phyloP scores from a whole-genome alignment of 2,888 invertebrate species.

The Brenthis hecate region DNA sequence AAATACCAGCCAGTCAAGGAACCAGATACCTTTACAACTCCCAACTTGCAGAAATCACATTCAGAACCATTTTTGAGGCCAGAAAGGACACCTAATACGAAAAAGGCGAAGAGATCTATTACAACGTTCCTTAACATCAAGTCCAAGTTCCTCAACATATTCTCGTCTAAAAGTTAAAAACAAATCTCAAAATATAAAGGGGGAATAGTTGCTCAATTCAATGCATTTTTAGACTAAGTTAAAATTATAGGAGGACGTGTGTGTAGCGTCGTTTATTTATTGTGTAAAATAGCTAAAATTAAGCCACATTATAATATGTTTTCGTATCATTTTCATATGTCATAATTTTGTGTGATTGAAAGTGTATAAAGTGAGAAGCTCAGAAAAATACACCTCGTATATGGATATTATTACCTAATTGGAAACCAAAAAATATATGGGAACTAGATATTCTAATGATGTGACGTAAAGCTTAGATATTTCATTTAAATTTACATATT shows the following conservation, averaged over 20 bases:
- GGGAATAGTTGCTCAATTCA: constrained; percentile 72
- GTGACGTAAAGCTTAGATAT: no score
- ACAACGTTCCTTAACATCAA: constrained; percentile 74
- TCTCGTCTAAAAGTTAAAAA: constrained; percentile 69
- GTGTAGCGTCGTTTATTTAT: constrained; percentile 3
- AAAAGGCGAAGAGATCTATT: constrained; percentile 75
- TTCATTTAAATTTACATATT: no score
- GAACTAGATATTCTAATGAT: no score
- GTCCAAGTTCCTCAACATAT: constrained; percentile 75
- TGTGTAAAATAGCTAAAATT: constrained; percentile 14
- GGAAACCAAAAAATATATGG: no score
- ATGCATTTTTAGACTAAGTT: constrained; percentile 65
- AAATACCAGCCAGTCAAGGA: constrained; percentile 70
- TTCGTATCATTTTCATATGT: constrained; percentile 4
- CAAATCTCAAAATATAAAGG: constrained; percentile 35
- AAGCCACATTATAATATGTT: constrained; percentile 1
- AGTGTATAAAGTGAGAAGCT: background rate
- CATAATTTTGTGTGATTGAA: background rate
- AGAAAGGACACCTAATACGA: constrained; percentile 62
- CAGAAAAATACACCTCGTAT: no score
- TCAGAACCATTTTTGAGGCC: constrained; percentile 72
- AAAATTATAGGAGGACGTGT: constrained; percentile 17
- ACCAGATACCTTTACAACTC: constrained; percentile 44
- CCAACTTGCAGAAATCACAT: constrained; percentile 61
- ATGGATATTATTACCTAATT: no score